phyloP scores from a whole-genome alignment of 2,113 vertebrate genomes.

The Penelope pileata region DNA sequence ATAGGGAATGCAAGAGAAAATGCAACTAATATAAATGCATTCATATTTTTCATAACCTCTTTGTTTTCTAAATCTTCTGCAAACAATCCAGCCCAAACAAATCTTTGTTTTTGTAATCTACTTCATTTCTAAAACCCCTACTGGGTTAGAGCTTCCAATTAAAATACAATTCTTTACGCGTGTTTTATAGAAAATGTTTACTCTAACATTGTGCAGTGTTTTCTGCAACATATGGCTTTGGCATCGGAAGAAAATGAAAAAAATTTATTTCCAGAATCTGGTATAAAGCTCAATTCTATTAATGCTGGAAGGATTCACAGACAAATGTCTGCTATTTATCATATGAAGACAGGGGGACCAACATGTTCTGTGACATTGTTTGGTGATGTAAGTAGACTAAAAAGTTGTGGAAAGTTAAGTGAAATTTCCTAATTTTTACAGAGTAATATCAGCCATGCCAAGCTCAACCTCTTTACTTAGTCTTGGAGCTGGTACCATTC shows the following conservation, averaged over 20 bases:
- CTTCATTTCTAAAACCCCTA: background rate
- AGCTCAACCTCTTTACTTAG: background rate
- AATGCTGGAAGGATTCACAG: background rate
- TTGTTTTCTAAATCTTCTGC: conserved; percentile 28
- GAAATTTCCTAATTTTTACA: background rate
- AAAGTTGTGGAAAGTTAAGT: background rate
- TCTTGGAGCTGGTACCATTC: background rate
- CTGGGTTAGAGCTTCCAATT: conserved; percentile 18
- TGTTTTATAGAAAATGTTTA: background rate
- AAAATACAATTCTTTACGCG: background rate
- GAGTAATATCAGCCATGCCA: background rate
- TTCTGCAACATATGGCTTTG: background rate
- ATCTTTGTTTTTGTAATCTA: conserved; percentile 37
- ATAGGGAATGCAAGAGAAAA: background rate
- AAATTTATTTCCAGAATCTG: background rate
- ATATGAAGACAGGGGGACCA: background rate
- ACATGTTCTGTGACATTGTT: background rate
- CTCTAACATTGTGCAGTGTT: background rate
- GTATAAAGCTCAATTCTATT: background rate
- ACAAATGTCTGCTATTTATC: background rate
- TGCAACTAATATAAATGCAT: conserved; percentile 2
- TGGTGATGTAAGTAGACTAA: background rate
- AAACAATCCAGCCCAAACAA: conserved; percentile 45
- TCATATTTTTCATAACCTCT: background rate
- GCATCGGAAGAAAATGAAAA: background rate